phyloP scores from a whole-genome alignment of 2,797 vertebrate species.

The Uromys caudimaculatus region DNA sequence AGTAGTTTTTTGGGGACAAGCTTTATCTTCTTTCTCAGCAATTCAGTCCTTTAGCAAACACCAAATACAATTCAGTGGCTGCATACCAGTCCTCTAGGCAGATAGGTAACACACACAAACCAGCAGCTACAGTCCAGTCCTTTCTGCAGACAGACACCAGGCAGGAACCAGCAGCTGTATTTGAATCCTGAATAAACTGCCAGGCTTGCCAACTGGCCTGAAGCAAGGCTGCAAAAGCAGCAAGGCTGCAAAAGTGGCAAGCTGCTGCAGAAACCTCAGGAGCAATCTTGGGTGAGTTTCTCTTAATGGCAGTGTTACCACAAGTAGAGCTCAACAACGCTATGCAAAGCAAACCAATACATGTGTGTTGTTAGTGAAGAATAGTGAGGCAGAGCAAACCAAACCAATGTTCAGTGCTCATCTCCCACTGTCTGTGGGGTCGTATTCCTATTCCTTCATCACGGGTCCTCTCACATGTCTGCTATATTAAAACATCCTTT shows the following conservation, averaged over 20 bases:
- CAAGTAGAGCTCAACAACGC: not conserved
- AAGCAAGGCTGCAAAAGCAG: not conserved
- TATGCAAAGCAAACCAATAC: not conserved
- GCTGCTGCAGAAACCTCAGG: not conserved
- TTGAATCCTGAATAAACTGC: not conserved
- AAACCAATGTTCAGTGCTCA: not conserved
- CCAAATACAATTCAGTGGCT: not conserved
- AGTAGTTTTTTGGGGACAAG: not conserved
- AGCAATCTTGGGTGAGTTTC: not conserved
- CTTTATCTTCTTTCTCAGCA: not conserved
- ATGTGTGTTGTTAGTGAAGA: not conserved
- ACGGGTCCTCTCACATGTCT: not conserved
- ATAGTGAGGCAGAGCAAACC: not conserved
- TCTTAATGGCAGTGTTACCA: not conserved
- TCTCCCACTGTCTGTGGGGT: not conserved
- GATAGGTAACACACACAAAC: not conserved
- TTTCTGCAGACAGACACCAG: not conserved
- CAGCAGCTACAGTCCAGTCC: not conserved
- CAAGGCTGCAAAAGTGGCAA: too few species aligned
- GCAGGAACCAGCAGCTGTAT: not conserved
- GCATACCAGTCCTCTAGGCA: not conserved
- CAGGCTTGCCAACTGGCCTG: not conserved
- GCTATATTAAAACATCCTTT: not conserved
- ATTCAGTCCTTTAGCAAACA: not conserved
- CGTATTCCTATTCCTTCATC: not conserved